A percentile compares a stretch with the other conserved stretches of the same genome.
phyloP scores from a whole-genome alignment of 2,888 invertebrate species.

The Apotomis capreana region DNA sequence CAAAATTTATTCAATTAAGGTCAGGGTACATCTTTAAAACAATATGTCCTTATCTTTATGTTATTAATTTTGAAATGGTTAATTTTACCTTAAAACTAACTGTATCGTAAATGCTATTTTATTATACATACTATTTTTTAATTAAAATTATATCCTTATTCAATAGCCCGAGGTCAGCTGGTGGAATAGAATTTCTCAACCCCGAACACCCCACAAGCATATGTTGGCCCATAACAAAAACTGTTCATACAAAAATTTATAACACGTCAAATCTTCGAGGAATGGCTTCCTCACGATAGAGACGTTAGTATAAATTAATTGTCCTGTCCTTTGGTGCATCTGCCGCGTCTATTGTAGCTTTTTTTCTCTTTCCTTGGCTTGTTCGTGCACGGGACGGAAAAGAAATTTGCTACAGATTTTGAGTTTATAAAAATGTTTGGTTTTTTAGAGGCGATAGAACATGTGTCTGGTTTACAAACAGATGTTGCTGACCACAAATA shows the following conservation, averaged over 20 bases:
- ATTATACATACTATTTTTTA: background rate
- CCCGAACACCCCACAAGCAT: constrained; percentile 61
- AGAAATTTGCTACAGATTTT: constrained; percentile 23
- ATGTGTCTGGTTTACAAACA: constrained; percentile 26
- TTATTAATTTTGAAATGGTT: no score
- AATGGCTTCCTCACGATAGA: constrained; percentile 80
- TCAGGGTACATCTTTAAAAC: no score
- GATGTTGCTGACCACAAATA: constrained; percentile 26
- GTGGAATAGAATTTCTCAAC: constrained; percentile 20
- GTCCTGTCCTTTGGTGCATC: constrained; percentile 72
- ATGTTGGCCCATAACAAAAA: constrained; percentile 63
- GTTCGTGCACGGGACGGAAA: constrained; percentile 16
- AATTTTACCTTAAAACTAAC: no score
- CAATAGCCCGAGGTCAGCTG: constrained; percentile 15
- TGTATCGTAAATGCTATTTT: no score
- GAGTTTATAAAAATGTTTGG: constrained; percentile 18
- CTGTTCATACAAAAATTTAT: constrained; percentile 76
- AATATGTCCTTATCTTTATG: no score
- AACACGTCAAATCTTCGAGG: constrained; percentile 79
- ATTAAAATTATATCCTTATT: background rate
- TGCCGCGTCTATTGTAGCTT: constrained; percentile 67
- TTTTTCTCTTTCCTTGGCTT: constrained; percentile 57
- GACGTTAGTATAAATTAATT: constrained; percentile 81
- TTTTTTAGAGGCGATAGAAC: constrained; percentile 28
- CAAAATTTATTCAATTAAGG: no score